phyloP scores from a whole-genome alignment of 2,113 vertebrate species.

The Hiodon tergisus region DNA sequence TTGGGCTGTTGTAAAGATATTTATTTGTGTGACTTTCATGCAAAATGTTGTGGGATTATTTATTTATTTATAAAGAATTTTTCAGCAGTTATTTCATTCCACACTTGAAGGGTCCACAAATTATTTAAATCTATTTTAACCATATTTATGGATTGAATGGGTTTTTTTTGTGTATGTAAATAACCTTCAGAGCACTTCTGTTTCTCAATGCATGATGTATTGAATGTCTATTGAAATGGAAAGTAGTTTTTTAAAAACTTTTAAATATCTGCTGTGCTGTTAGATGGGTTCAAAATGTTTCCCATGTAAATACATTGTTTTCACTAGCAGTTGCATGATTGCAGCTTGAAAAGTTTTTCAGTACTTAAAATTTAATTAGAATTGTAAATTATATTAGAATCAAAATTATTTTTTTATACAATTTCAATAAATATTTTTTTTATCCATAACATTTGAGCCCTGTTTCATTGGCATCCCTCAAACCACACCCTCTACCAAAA shows the following conservation, averaged over 20 bases:
- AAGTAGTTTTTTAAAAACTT: constrained; percentile 21
- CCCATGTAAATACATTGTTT: constrained; percentile 30
- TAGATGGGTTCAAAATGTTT: constrained; percentile 30
- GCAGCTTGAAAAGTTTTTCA: constrained; percentile 53
- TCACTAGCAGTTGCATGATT: constrained; percentile 50
- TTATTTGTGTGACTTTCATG: constrained; percentile 52
- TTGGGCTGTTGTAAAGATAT: constrained; percentile 56
- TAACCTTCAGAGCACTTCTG: constrained; percentile 60
- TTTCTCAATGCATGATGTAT: constrained; percentile 56
- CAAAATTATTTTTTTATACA: constrained; percentile 71
- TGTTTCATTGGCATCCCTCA: not conserved
- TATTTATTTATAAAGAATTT: constrained; percentile 87
- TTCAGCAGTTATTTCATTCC: constrained; percentile 68
- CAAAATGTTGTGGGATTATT: constrained; percentile 65
- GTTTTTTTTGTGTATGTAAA: constrained; percentile 51
- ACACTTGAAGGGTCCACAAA: constrained; percentile 62
- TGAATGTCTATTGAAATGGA: constrained; percentile 56
- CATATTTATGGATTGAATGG: constrained; percentile 58
- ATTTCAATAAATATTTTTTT: constrained; percentile 75
- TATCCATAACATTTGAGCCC: constrained; percentile 42
- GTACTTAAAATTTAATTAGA: constrained; percentile 49
- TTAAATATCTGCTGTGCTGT: constrained; percentile 44
- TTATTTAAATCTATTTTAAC: constrained; percentile 55
- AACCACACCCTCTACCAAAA: not conserved
- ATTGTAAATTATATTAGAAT: constrained; percentile 65